Percentiles rank a stretch among this genome's conserved stretches.
Evolutionary conservation across 2,888 invertebrate species (phyloP).

Genomic region (Timandra comae): DNA sequence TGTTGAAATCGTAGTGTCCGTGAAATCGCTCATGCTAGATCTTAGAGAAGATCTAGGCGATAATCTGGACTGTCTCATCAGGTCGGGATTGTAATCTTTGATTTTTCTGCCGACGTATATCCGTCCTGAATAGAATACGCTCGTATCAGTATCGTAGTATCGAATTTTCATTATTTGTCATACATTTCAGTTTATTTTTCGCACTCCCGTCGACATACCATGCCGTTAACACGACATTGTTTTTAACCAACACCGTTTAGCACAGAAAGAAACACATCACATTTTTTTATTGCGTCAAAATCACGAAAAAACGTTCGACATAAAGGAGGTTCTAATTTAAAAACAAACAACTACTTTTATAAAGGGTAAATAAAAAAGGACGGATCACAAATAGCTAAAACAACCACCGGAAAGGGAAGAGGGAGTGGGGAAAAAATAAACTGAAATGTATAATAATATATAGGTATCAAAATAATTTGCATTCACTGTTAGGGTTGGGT

Average conservation of each 20-base stretch:
- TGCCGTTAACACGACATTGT: conserved; percentile 41
- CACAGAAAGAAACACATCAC: conserved; percentile 57
- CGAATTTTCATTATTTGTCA: conserved; percentile 28
- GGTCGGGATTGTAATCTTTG: conserved; percentile 67
- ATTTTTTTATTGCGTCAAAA: conserved; percentile 22
- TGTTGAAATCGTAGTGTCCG: conserved; percentile 69
- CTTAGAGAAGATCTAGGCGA: conserved; percentile 66
- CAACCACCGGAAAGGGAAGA: conserved; percentile 52
- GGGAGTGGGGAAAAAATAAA: conserved; percentile 63
- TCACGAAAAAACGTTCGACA: conserved; percentile 23
- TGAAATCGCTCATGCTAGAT: conserved; percentile 71
- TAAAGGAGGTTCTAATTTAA: background rate
- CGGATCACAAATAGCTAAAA: conserved; percentile 36
- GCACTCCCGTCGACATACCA: conserved; percentile 44
- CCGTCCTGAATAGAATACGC: conserved; percentile 50
- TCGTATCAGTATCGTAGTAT: conserved; percentile 26
- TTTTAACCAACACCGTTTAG: conserved; percentile 58
- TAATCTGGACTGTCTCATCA: conserved; percentile 48
- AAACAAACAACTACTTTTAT: conserved; percentile 11
- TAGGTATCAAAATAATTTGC: conserved; percentile 57
- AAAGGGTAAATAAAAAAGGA: conserved; percentile 28
- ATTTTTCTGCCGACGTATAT: conserved; percentile 61
- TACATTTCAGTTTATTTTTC: conserved; percentile 75
- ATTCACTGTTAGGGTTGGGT: conserved; percentile 63
- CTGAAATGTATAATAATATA: conserved; percentile 75